Base-by-base conservation (phyloP, 2,797 vertebrate genomes). In the Phrynocephalus guinanensis region DNA sequence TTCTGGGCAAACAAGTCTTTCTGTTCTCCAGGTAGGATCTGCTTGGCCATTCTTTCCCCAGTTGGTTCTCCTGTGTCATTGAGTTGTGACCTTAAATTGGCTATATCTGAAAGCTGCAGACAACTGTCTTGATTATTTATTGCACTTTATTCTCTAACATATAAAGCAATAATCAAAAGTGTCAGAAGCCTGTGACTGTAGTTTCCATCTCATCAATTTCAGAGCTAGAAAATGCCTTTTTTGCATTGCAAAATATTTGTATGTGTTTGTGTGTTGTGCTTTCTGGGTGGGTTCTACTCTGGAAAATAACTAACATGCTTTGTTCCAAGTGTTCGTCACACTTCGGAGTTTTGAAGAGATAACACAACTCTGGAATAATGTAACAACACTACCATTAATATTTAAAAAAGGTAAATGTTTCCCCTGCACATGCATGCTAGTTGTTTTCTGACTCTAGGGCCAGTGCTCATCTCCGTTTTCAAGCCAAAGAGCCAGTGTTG, bases 1-100 rank as follows among this genome's bases (percentile, higher is more conserved):
- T 88, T 98, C 98, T 0, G 97, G 96, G 30, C 98, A 98, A 94
- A 99, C 99, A 88, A 97, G 96, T 91, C 98, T 99, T 87, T 98
- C 99, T 0, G 97, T 98, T 92, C 97, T 99, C 81, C 99, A 99
- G 98, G 98, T 99, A 92, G 90, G 93, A 81, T 48, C 56, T 44
- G 0, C 7, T 10, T 11, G 18, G 13, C 52, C n/a, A 20, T 67
- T 67, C 6, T 76, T 68, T 76, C 26, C 38, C 26, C 30, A 68
- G 70, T 30, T 33, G 24, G 60, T n/a, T 28, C 22, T 20, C n/a
- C 56, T 28, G n/a, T 71, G 50, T 26, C 44, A 26, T 2, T 75
- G 15, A 26, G 15, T 15, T 81, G 2, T 44, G 33, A 78, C 18
- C 48, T 78, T 81, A 67, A 5, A 3, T 2, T 66, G 33, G 50